Base-by-base conservation (phyloP, 2,888 invertebrate species). In the Frankliniella fusca region DNA sequence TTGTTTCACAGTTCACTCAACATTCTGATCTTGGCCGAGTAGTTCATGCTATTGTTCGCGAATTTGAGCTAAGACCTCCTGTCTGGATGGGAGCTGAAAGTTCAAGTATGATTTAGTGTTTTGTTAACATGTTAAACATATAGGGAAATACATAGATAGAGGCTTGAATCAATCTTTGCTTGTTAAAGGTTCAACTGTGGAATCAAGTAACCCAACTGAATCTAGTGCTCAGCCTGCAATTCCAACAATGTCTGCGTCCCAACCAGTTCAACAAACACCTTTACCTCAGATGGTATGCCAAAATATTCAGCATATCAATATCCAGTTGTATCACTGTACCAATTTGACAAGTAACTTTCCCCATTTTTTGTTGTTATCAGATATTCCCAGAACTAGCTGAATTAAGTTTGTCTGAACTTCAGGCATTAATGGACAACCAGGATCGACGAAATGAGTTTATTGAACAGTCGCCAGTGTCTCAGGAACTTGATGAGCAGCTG, bases 1-100 rank as follows among this genome's bases (percentile, higher is more conserved):
- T 83, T 84, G 85, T 86, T 85, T 83, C 2, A 38, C 84, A 93
- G 91, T 95, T 93, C 86, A 93, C 94, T 27, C 89, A 92, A 79
- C 94, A 94, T 88, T 94, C 94, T 0, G 95, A 95, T 88, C 90
- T 95, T 84, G 94, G 94, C 0, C 91, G 94, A 83, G 93, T 95
- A 5, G 95, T 95, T 0, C 94, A 94, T 87, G 95, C 93, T 28
- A 93, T 95, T 81, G 93, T 93, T 84, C 89, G 95, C 82, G 95
- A 95, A 88, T 94, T 94, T 85, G 93, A 94, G 87, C 91, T 92
- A 85, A 92, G 89, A 86, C 92, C 91, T 84, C 92, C 90, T 82
- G 90, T 89, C 80, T 86, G 91, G 83, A 83, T 88, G 82, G 88
- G 87, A 82, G 88, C 88, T 54, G 83, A 83, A 38, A 81, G 81